Evolutionary conservation across 2,797 vertebrate genomes (phyloP), one percentile per base, ranked within the genome.

Genomic region (Melanotaenia nigrans): DNA sequence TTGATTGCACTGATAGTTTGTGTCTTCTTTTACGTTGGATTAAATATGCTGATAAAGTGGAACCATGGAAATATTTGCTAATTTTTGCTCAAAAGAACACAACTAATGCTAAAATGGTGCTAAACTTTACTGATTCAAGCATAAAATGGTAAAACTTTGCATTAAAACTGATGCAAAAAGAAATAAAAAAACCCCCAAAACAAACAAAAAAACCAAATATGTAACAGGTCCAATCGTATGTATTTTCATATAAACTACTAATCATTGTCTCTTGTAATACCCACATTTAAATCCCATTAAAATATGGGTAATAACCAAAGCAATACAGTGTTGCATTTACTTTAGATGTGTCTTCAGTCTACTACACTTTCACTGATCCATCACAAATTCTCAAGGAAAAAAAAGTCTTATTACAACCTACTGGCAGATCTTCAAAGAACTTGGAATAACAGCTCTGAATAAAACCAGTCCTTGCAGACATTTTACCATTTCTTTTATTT

Each of bases 231-330:
- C 58, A 63, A 74, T 65, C 20, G 45, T 66, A 65, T 71, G 64
- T 40, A 69, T 71, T 45, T n/a, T 56, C 42, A 22, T 45, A 51
- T 62, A 24, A 80, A 74, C 57, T 55, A 74, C 25, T 54, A 57
- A 67, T 16, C 45, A n/a, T 28, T 67, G 1, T 58, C 13, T 73
- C 38, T 13, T 65, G 45, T 65, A 24, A 64, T 20, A 49, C 24
- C 30, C 1, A 35, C 70, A 71, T 72, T 65, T 14, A 68, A 70
- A 79, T 32, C 85, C 81, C 86, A 85, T 79, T 82, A 77, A 79
- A 90, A 86, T 72, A 79, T 87, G 84, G 85, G 85, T 79, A 78
- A 73, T 42, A 78, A 66, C 60, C 25, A 73, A 49, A 72, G n/a
- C 63, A 70, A 73, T 74, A 65, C 61, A 68, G 14, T 63, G 69